Percentiles rank a stretch among this genome's conserved stretches.
Conservation (phyloP, 1,140 invertebrate genomes). For the Drosophila obscura region DNA sequence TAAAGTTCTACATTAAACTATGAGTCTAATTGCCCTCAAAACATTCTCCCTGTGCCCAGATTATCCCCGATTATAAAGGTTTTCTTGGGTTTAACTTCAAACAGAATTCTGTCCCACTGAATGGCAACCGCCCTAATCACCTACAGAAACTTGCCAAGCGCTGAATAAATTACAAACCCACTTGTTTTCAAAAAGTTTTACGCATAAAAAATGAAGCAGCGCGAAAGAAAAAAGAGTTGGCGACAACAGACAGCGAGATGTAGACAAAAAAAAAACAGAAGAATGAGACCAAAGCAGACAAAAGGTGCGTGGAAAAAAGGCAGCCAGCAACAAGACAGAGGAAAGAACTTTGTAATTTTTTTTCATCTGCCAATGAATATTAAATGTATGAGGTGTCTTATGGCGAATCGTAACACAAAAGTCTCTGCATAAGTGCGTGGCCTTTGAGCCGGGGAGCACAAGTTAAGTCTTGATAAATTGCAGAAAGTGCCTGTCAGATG, state of each 20-base stretch:
- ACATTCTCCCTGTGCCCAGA: too few species aligned
- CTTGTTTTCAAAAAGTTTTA: conserved; percentile 19
- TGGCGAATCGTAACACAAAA: conserved; percentile 24
- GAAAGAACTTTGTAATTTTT: conserved; percentile 24
- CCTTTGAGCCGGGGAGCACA: conserved; percentile 60
- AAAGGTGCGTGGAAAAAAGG: conserved; percentile 2
- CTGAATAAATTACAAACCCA: conserved; percentile 41
- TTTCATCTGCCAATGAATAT: conserved; percentile 31
- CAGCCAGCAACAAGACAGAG: not conserved
- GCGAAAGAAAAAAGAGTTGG: conserved; percentile 15
- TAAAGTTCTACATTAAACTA: too few species aligned
- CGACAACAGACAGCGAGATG: not conserved
- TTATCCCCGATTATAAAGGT: too few species aligned
- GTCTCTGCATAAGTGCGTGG: conserved; percentile 52
- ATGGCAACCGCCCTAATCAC: conserved; percentile 28
- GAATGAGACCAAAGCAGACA: not conserved
- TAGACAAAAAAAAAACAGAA: not conserved
- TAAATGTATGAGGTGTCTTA: conserved; percentile 11
- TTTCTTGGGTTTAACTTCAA: too few species aligned
- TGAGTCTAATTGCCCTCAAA: too few species aligned
- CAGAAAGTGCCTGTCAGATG: conserved; percentile 55
- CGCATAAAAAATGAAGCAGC: conserved; percentile 39
- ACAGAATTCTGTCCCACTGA: too few species aligned
- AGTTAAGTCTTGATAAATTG: conserved; percentile 79
- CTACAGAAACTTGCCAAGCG: conserved; percentile 17